Base-by-base conservation (phyloP, 1,140 invertebrate genomes). In the Stegodyphus mimosarum region DNA sequence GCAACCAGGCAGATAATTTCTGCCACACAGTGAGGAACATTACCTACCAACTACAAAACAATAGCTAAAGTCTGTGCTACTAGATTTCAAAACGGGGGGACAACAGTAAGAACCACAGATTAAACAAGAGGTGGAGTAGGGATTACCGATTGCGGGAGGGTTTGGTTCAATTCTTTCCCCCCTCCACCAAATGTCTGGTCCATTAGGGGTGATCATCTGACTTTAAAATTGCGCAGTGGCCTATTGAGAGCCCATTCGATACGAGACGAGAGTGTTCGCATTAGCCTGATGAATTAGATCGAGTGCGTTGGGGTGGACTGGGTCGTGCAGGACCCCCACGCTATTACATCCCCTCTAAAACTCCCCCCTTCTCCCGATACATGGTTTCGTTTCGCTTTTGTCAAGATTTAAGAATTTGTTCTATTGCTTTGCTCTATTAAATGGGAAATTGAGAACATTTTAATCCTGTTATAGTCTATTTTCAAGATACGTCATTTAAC, bases 221-320 rank as follows among this genome's bases (percentile, higher is more conserved):
- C 81, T 84, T 84, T 84, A 84, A 84, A 84, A 84, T 84, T 75
- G 73, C 64, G 73, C 66, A 73, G 79, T 73, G 79, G 79, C 55
- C 70, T 81, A 81, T 81, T 18, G 81, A 76, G 81, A 74, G 60
- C 11, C 81, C 17, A 84, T 84, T 84, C 81, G 81, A 84, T 84
- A 73, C 79, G 79, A 49, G 64, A 49, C 49, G 17, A 18, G 51
- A n/a, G 76, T 53, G 49, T 64, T 73, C 53, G 64, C 79, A 73
- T 73, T 81, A n/a, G 81, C 72, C 72, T 84, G 71, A 84, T 84
- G 81, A 84, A 84, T 84, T 84, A 84, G 81, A 52, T 84, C 51
- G 72, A 84, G 81, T 75, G 81, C 13, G 33, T 78, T 17, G 17
- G 67, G 48, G 53, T 13, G 64, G 10, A 67, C 7, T n/a, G 64